Conservation (phyloP, 2,797 vertebrate species). For the Trichosurus vulpecula region DNA sequence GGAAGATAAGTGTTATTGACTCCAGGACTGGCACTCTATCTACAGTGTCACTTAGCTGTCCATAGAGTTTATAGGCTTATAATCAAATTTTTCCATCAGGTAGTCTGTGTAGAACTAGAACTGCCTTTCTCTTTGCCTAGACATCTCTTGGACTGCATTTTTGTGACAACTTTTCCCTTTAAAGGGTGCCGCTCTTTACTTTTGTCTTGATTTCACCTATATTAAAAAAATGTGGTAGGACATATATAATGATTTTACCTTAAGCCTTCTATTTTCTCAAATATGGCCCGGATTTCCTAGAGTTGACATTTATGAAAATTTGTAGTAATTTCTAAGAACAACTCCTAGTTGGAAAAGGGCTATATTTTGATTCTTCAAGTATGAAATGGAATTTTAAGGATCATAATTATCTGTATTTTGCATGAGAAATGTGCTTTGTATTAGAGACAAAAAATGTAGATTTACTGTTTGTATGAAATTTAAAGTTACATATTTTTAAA, state of each 20-base stretch:
- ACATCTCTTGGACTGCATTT: not conserved
- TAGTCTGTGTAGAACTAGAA: not conserved
- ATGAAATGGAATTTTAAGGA: not conserved
- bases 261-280: not conserved
- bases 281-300: not conserved
- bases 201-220: slow-evolving; percentile 30
- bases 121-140: not conserved
- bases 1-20: not conserved
- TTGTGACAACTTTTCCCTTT: not conserved
- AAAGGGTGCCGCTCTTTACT: slow-evolving; percentile 24
- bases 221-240: not conserved
- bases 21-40: not conserved
- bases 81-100: not conserved
- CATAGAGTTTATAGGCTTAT: not conserved
- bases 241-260: not conserved
- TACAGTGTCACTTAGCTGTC: not conserved
- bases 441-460: not conserved
- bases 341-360: not conserved
- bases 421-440: not conserved
- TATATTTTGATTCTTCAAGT: not conserved
- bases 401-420: not conserved
- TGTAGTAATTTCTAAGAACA: not conserved
- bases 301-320: not conserved
- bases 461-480: not conserved
- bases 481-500: not conserved